Percentiles rank a stretch among this genome's conserved stretches.
Evolutionary conservation across 2,888 invertebrate species (phyloP).

Genomic region (Tridacna crocea): DNA sequence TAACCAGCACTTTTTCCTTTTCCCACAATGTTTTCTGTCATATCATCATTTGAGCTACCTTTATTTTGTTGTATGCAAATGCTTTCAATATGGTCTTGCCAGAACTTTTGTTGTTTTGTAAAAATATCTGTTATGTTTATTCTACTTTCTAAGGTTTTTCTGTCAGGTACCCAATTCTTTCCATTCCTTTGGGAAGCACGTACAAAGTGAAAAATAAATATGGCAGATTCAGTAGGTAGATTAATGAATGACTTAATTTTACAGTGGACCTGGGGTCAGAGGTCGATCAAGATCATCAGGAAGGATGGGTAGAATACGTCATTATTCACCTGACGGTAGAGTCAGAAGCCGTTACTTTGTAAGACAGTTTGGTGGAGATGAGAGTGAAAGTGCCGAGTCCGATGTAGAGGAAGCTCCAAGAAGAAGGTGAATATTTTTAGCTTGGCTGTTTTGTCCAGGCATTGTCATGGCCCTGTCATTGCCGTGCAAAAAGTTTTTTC

Average conservation of each 20-base stretch:
- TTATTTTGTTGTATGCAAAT: too few relatives aligned
- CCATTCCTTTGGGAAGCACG: too few relatives aligned
- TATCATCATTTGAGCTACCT: too few relatives aligned
- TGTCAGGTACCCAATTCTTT: too few relatives aligned
- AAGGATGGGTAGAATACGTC: conserved; percentile 61
- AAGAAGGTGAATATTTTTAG: conserved; percentile 58
- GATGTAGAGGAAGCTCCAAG: conserved; percentile 65
- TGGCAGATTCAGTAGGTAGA: too few relatives aligned
- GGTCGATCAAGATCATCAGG: conserved; percentile 66
- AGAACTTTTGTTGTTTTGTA: too few relatives aligned
- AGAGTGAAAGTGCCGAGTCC: conserved; percentile 70
- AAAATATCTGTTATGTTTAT: too few relatives aligned
- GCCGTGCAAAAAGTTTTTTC: too few relatives aligned
- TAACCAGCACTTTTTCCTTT: conserved; percentile 5
- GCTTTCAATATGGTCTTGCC: too few relatives aligned
- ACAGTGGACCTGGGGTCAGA: conserved; percentile 27
- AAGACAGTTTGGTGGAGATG: conserved; percentile 65
- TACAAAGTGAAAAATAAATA: too few relatives aligned
- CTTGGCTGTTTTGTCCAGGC: neutral
- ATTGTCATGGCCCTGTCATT: too few relatives aligned
- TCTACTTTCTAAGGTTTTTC: too few relatives aligned
- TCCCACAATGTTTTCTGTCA: conserved; percentile 1
- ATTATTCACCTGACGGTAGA: conserved; percentile 68
- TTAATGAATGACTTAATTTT: neutral
- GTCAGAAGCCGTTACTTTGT: conserved; percentile 66